phyloP scores from a whole-genome alignment of 2,113 vertebrate species.

The Anguilla rostrata region DNA sequence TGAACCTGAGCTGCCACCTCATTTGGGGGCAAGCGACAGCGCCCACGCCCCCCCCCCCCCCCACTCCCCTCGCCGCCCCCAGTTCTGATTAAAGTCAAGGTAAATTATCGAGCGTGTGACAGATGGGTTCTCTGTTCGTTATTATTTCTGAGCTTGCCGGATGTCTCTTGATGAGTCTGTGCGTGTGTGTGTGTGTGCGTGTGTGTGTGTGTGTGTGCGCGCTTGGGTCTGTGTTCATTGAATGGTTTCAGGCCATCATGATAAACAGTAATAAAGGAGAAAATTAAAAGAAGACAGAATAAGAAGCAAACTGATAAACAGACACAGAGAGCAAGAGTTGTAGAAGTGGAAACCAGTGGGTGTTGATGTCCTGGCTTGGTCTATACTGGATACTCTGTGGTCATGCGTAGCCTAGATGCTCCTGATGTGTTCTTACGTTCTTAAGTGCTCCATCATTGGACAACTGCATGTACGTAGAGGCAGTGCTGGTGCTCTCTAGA shows the following conservation, averaged over 20 bases:
- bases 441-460: too few relatives aligned
- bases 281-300: background rate
- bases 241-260: background rate
- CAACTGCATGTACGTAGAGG: too few relatives aligned
- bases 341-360: background rate
- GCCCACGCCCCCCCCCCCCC: background rate
- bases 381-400: too few relatives aligned
- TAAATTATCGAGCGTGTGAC: constrained; percentile 2
- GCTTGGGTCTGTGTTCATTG: background rate
- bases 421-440: too few relatives aligned
- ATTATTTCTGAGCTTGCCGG: background rate
- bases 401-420: too few relatives aligned
- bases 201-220: too few relatives aligned
- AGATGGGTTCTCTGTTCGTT: background rate
- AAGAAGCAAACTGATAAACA: background rate
- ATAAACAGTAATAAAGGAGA: background rate
- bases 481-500: too few relatives aligned
- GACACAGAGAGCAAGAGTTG: background rate
- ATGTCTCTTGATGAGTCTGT: background rate
- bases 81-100: constrained; percentile 1
- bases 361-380: too few relatives aligned
- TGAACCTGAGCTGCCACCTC: background rate
- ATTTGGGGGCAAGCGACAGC: background rate
- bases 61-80: background rate
- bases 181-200: background rate